A percentile compares a stretch with the other conserved stretches of the same genome.
Evolutionary conservation across 2,888 invertebrate genomes (phyloP).

Genomic region (Glyphotaelius pellucidus): DNA sequence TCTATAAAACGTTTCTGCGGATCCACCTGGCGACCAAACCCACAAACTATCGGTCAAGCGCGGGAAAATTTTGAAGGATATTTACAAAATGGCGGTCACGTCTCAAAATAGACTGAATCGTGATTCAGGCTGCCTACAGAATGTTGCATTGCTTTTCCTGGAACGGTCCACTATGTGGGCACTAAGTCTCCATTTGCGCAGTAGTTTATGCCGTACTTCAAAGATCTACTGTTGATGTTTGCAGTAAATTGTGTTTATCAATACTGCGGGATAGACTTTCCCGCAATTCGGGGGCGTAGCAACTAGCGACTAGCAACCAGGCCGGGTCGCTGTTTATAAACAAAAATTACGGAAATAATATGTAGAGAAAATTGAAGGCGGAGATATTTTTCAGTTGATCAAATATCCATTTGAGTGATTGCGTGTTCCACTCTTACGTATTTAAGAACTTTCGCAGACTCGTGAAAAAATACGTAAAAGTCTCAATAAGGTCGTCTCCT

Average conservation of each 20-base stretch:
- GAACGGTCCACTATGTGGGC: neutral
- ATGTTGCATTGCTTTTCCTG: neutral
- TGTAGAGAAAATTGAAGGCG: neutral
- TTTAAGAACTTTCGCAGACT: neutral
- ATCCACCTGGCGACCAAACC: slow-evolving; percentile 9
- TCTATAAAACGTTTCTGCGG: too few relatives aligned
- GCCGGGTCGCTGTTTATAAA: neutral
- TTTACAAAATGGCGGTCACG: slow-evolving; percentile 19
- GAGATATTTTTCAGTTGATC: neutral
- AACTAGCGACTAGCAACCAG: neutral
- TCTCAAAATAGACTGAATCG: neutral
- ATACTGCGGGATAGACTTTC: neutral
- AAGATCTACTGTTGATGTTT: neutral
- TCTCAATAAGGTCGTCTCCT: too few relatives aligned
- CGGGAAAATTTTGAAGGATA: neutral
- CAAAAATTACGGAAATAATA: neutral
- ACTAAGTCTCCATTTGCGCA: neutral
- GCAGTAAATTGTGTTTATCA: neutral
- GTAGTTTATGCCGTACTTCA: neutral
- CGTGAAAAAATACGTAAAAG: too few relatives aligned
- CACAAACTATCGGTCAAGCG: neutral
- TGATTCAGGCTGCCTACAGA: neutral
- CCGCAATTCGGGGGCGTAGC: neutral
- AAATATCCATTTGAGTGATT: neutral
- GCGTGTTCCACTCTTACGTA: neutral